A percentile compares a stretch with the other conserved stretches of the same genome.
Conservation (phyloP, 2,797 vertebrate genomes). For the Tiaroga cobitis region DNA sequence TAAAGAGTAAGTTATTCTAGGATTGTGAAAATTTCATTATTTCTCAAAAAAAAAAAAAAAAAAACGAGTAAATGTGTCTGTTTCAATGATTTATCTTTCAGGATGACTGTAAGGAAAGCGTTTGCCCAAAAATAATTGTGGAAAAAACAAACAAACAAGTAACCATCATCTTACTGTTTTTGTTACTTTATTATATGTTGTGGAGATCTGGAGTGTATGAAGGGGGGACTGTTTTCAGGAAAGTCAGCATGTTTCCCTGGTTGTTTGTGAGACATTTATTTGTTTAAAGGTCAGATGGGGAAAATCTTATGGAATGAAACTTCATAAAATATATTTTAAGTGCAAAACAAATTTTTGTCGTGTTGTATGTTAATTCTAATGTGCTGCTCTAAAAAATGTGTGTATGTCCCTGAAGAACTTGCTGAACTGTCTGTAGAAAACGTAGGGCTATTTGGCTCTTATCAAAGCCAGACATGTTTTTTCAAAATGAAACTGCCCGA, state of each 20-base stretch:
- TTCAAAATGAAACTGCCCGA: slow-evolving; percentile 20
- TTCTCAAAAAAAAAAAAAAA: not conserved
- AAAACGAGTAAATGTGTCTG: not conserved
- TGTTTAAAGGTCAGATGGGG: slow-evolving; percentile 16
- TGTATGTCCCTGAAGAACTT: not conserved
- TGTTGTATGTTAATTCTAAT: not conserved
- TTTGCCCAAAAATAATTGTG: not conserved
- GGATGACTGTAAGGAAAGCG: not conserved
- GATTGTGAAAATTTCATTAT: slow-evolving; percentile 9
- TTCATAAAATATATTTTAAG: slow-evolving; percentile 28
- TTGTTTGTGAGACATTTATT: slow-evolving; percentile 21
- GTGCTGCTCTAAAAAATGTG: slow-evolving; percentile 9
- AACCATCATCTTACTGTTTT: not conserved
- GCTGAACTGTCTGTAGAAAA: slow-evolving; percentile 2
- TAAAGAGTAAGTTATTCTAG: slow-evolving; percentile 39
- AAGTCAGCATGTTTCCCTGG: not conserved
- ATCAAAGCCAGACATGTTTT: slow-evolving; percentile 3
- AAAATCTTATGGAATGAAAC: not conserved
- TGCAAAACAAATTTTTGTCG: slow-evolving; percentile 3
- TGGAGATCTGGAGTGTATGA: not conserved
- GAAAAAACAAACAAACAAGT: not conserved
- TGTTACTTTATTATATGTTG: not conserved
- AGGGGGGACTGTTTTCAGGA: not conserved
- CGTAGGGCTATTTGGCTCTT: slow-evolving; percentile 11
- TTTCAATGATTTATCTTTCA: not conserved